Base-by-base conservation (phyloP, 1,140 invertebrate species). In the Heterodera schachtii region DNA sequence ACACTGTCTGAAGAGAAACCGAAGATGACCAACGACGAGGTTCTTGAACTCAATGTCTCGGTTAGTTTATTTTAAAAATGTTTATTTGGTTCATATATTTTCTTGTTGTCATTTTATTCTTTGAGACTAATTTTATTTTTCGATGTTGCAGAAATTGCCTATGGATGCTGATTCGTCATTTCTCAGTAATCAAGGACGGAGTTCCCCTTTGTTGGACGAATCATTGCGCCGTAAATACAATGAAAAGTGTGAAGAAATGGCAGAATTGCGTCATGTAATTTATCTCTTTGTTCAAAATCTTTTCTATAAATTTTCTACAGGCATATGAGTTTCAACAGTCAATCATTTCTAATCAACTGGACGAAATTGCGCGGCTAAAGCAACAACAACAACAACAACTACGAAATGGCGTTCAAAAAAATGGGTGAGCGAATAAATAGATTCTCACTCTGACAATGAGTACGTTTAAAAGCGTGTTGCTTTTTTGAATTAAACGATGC, bases 31-130 rank as follows among this genome's bases (percentile, higher is more conserved):
- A 16, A 41, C 44, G 70, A 78, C 70, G 80, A 75, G 31, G 71
- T 66, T 21, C 19, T 75, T 41, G 73, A 81, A 47, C 66, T 66
- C 21, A 81, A 67, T 67, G 73, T 81, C 81, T 47, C 80, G 73
- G 73, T 77, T 75, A 46, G 71, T 81, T 60, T 57, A 46, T n/a
- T 6, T 69, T 46, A 11, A 52, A 52, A 52, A 52, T 52, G 49
- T 52, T 31, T 31, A 31, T 31, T 31, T 31, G 31, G 31, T 31
- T 31, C 31, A 31, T 31, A 31, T 31, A 31, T 31, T 31, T 31
- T 31, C 31, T 31, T 31, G 11, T 52, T 52, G 49, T 52, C 11
- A 8, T 52, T 11, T 52, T 6, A 52, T 52, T 6, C 6, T 52
- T 52, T 11, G 11, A 52, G 6, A 11, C 49, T 52, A 52, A 52